Conservation (phyloP, 1,140 invertebrate species). For the Nephila pilipes region DNA sequence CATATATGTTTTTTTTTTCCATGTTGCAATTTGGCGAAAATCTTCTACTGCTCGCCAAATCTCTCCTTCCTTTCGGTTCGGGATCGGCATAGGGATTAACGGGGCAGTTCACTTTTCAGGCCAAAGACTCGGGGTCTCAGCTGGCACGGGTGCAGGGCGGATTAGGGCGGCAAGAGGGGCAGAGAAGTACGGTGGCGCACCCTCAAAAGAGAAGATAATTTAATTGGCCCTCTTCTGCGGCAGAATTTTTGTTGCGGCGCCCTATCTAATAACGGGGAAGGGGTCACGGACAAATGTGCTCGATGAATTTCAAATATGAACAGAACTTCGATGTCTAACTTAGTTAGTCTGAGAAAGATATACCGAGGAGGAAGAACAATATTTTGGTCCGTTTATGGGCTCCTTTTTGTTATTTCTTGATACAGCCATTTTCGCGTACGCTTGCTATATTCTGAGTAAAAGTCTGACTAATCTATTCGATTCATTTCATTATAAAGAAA, state of each 20-base stretch:
- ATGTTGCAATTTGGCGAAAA: background rate
- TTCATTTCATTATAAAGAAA: no score
- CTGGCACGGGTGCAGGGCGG: conserved; percentile 39
- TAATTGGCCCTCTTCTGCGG: conserved; percentile 49
- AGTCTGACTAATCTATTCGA: no score
- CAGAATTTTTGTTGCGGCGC: conserved; percentile 47
- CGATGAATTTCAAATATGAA: conserved; percentile 35
- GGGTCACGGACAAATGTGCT: conserved; percentile 42
- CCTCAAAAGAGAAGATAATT: conserved; percentile 64
- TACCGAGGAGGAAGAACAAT: no score
- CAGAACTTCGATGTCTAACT: background rate
- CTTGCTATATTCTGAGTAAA: background rate
- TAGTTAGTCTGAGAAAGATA: background rate
- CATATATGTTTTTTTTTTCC: background rate
- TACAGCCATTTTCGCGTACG: background rate
- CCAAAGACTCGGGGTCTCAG: conserved; percentile 18
- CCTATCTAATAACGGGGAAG: background rate
- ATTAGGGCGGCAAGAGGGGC: conserved; percentile 35
- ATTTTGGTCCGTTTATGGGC: no score
- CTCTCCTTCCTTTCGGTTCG: background rate
- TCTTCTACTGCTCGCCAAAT: background rate
- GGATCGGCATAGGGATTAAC: conserved; percentile 42
- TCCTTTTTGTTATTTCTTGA: background rate
- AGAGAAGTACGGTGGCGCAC: background rate
- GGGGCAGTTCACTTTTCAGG: conserved; percentile 30